Base-by-base conservation (phyloP, 2,797 vertebrate species). In the Myripristis murdjan region DNA sequence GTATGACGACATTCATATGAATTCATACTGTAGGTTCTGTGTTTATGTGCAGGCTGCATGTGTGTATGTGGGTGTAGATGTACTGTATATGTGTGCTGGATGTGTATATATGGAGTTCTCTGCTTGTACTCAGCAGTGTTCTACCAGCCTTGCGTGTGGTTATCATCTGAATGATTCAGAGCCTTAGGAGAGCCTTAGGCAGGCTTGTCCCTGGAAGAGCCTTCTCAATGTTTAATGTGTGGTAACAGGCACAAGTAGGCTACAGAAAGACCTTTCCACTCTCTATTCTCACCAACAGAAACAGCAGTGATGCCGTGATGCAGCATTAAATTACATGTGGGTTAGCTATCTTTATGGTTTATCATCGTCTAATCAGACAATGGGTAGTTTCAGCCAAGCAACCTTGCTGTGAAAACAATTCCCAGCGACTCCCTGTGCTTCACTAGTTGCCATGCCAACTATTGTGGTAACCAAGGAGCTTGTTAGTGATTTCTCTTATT, bases 151-250 rank as follows among this genome's bases (percentile, higher is more conserved):
- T 64, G 24, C 64, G 61, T 88, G 88, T 83, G 73, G 59, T 44
- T 70, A 66, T 73, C 63, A 64, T 80, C 77, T 92, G 87, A 93
- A 91, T 91, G 83, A 92, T 93, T 91, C 81, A 92, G 68, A 79
- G 68, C 56, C 64, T 65, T 51, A 52, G 26, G 76, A 78, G 74
- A 81, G 71, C 64, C 57, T 31, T 56, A 54, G 15, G 82, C 77
- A 67, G 77, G 82, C 54, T 69, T 60, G 37, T 73, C 73, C 58
- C 46, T 16, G 60, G 35, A 73, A 75, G 60, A 73, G 39, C 49
- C 75, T 77, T 48, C 56, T 93, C 49, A 90, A 91, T 92, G 64
- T 91, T 92, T 93, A 55, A 92, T 91, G 69, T 28, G 70, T 71
- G 61, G 71, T 82, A 81, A 89, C 37, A 33, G 64, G 70, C 75